Evolutionary conservation across 1,140 invertebrate species (phyloP), one percentile per base, ranked within the genome.

Genomic region (Dendroctonus valens): DNA sequence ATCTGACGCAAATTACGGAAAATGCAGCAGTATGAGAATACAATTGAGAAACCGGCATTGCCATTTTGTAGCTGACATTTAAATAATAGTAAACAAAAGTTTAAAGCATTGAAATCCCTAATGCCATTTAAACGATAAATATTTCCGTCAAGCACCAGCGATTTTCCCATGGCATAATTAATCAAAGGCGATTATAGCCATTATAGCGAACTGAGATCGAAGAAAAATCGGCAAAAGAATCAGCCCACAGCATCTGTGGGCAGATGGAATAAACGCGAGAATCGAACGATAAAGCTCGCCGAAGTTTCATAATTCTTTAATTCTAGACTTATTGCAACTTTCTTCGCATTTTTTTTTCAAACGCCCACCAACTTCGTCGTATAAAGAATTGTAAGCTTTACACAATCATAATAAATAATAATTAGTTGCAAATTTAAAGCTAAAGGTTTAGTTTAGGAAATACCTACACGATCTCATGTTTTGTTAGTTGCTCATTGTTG

Each of bases 401-500:
- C 59, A 61, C 59, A 61, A 61, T 61, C 50, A 61, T 61, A 61
- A 61, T 61, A 61, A 61, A 61, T 61, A 41, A 61, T 61, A 61
- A 61, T 61, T 61, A 61, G 59, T 50, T 40, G 58, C 58, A 48
- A 60, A 60, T 60, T 60, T 58, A 58, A 42, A 58, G 59, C 9
- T 61, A 51, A 41, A 14, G 15, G 48, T 51, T 61, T 61, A 50
- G 39, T n/a, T 37, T 5, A 14, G 11, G 46, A 50, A 51, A 41
- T 61, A 50, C 48, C 59, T 61, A 61, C 48, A 61, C 48, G 39
- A 51, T 61, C 37, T 58, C 55, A 37, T 54, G 52, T 26, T 26
- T 26, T 26, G 26, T 26, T 26, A 26, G 26, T 26, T 26, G 26
- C 26, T 26, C 26, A 26, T 26, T 26, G 26, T 26, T 26, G 26